Evolutionary conservation across 2,113 vertebrate genomes (phyloP), one percentile per base, ranked within the genome.

Genomic region (Coturnix japonica): DNA sequence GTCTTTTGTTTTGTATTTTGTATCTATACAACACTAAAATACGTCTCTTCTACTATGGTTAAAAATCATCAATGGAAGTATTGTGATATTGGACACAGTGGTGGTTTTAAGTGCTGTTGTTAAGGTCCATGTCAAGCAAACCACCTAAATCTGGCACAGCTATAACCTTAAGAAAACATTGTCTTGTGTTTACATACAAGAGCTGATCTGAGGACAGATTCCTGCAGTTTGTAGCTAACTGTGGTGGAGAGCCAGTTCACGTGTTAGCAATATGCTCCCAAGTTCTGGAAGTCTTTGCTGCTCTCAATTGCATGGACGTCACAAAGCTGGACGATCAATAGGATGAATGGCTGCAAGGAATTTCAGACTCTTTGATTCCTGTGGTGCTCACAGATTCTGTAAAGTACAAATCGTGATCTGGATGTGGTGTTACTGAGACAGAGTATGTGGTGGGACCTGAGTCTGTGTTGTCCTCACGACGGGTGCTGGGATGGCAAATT

Each of bases 401-500:
- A 47, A 87, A 22, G 47, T 37, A 59, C 2, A 5, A 53, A 21
- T 61, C 7, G 35, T 4, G 1, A 16, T 63, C 54, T 54, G 41
- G 51, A 41, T 25, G 0, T 25, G 20, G 3, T 83, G 31, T 39
- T 90, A 85, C 64, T 83, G 69, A 51, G 31, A 30, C 30, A 46
- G n/a, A 61, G 6, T 43, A 10, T 4, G 6, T 83, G 64, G 28
- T 54, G 31, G 47, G 35, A 28, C 33, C 53, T 74, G 25, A 28
- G 13, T 63, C 56, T 7, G 1, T 46, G 28, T 25, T 46, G 31
- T 25, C 51, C 56, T 83, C 0, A 0, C 54, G 33, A 51, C 85
- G 76, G 31, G 41, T 21, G 23, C 37, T n/a, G 60, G 13, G 13
- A 31, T 37, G 25, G 18, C 7, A 90, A 67, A 49, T 47, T 15